Conservation (phyloP, 2,113 vertebrate species). For the Sceloporus tristichus region DNA sequence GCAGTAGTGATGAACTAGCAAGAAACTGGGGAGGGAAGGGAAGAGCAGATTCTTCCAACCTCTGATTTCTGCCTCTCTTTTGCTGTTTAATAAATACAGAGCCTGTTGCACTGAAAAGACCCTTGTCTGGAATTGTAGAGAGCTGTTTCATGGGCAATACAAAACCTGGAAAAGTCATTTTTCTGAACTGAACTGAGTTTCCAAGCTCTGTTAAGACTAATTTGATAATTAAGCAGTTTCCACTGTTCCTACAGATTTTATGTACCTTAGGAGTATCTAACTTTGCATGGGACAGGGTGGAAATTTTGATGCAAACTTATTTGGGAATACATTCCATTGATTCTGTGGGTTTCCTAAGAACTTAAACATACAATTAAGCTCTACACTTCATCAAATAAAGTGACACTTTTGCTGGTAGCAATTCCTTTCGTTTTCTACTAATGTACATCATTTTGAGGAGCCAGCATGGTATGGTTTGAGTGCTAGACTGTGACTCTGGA, state of each 20-base stretch:
- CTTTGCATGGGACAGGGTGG: background rate
- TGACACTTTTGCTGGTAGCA: background rate
- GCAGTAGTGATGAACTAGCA: too few relatives aligned
- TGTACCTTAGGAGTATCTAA: background rate
- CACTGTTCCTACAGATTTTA: background rate
- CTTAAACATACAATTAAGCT: background rate
- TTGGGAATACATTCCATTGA: background rate
- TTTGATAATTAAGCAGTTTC: background rate
- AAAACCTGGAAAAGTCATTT: too few relatives aligned
- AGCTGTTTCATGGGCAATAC: too few relatives aligned
- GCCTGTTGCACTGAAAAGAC: background rate
- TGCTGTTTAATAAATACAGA: too few relatives aligned
- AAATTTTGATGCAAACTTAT: background rate
- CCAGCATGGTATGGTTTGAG: too few relatives aligned
- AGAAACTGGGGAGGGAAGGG: too few relatives aligned
- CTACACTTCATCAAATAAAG: background rate
- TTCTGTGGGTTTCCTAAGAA: background rate
- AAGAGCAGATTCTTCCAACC: too few relatives aligned
- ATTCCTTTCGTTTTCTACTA: background rate
- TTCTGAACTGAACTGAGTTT: too few relatives aligned
- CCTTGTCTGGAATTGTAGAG: background rate
- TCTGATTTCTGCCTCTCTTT: too few relatives aligned
- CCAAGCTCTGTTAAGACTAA: background rate
- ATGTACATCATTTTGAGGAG: background rate
- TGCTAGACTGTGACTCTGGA: too few relatives aligned